A percentile compares a stretch with the other conserved stretches of the same genome.
phyloP scores from a whole-genome alignment of 2,888 invertebrate genomes.

The Caenorhabditis sulstoni region DNA sequence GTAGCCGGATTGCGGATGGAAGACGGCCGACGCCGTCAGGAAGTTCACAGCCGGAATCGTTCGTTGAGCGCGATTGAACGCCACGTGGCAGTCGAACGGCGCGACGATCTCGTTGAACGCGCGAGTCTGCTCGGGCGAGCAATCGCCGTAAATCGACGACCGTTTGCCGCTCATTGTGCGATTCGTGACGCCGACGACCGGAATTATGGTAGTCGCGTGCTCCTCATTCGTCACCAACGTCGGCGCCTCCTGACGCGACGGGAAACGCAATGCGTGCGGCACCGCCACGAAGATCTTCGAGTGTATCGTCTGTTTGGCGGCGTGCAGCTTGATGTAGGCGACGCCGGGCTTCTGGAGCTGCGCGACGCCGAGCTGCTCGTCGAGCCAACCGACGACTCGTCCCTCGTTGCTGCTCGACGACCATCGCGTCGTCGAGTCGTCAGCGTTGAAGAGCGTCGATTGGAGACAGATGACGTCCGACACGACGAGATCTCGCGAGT shows the following conservation, averaged over 20 bases:
- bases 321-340: slow-evolving; percentile 52
- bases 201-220: slow-evolving; percentile 13
- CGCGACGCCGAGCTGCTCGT: slow-evolving; percentile 55
- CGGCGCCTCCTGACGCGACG: background rate
- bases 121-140: slow-evolving; percentile 44
- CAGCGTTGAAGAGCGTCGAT: slow-evolving; percentile 25
- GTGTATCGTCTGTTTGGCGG: slow-evolving; percentile 55
- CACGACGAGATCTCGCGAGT: slow-evolving; percentile 47
- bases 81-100: slow-evolving; percentile 57
- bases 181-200: slow-evolving; percentile 43
- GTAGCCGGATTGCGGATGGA: slow-evolving; percentile 38
- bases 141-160: slow-evolving; percentile 55
- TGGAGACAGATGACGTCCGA: slow-evolving; percentile 63
- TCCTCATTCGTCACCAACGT: slow-evolving; percentile 43
- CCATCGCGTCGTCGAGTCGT: slow-evolving; percentile 29
- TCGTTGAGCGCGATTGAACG: slow-evolving; percentile 24
- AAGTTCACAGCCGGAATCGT: slow-evolving; percentile 52
- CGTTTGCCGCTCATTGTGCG: slow-evolving; percentile 27
- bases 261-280: slow-evolving; percentile 42
- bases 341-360: slow-evolving; percentile 54
- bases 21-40: slow-evolving; percentile 50
- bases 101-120: slow-evolving; percentile 30
- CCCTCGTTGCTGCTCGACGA: slow-evolving; percentile 45
- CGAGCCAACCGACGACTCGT: slow-evolving; percentile 55
- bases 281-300: slow-evolving; percentile 40